Evolutionary conservation across 2,888 invertebrate genomes (phyloP).

Genomic region (Ormyrus nitidulus): DNA sequence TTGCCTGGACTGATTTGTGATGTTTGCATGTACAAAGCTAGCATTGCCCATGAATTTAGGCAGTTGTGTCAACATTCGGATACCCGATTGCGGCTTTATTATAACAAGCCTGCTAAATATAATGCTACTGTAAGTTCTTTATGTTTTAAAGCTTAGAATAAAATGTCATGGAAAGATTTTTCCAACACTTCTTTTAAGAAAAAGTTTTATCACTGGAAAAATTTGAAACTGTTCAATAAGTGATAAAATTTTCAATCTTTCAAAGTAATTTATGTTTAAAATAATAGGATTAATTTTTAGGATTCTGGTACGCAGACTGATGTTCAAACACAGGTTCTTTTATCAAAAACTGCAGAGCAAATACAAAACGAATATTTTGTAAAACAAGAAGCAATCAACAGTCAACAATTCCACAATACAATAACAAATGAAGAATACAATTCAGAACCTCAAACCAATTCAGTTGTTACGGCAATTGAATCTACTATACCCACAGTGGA

Average conservation of each 20-base stretch:
- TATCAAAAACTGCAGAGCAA: conserved; percentile 63
- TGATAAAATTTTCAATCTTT: neutral
- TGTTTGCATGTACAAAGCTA: conserved; percentile 72
- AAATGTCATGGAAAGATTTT: neutral
- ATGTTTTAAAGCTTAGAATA: neutral
- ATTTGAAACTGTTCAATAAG: no score
- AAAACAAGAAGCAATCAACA: conserved; percentile 66
- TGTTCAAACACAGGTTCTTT: conserved; percentile 63
- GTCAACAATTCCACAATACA: conserved; percentile 56
- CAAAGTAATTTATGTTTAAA: conserved; percentile 11
- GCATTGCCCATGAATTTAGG: conserved; percentile 72
- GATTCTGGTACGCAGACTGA: conserved; percentile 72
- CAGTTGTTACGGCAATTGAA: conserved; percentile 52
- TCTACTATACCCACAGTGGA: conserved; percentile 37
- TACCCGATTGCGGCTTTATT: conserved; percentile 69
- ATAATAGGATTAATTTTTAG: conserved; percentile 58
- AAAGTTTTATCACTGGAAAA: neutral
- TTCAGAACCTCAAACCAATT: conserved; percentile 55
- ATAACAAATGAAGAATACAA: conserved; percentile 64
- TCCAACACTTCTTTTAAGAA: neutral
- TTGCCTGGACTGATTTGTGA: conserved; percentile 72
- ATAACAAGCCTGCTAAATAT: conserved; percentile 69
- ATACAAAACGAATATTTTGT: conserved; percentile 67
- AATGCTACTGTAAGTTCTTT: conserved; percentile 64
- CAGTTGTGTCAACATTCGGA: conserved; percentile 73